These are phyloP conservation scores for Oasisia sp. DNA, from an alignment of 2,888 invertebrate species.

Conservation along the genomic window DNA sequence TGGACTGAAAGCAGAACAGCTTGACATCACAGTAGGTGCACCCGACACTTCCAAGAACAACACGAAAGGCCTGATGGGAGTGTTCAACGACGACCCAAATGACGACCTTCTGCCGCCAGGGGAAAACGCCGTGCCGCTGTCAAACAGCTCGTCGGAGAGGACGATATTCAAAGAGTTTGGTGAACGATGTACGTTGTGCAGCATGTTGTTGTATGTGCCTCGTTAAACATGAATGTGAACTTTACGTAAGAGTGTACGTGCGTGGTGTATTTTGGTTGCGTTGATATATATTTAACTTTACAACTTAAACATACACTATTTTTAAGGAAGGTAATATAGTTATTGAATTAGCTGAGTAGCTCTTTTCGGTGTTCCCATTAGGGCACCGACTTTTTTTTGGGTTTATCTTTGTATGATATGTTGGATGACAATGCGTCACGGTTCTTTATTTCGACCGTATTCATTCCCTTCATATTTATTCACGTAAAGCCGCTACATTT, in stretches of 20 bases:
- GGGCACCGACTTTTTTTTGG: too few relatives aligned
- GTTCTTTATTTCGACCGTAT: neutral
- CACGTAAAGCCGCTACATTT: neutral
- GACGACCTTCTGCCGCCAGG: constrained; percentile 21
- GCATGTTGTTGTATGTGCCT: neutral
- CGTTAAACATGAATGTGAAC: neutral
- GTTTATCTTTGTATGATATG: neutral
- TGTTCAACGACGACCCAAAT: constrained; percentile 6
- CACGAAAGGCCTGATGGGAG: constrained; percentile 20
- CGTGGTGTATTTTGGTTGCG: neutral
- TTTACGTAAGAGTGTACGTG: neutral
- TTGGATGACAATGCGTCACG: neutral
- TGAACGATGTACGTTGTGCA: neutral
- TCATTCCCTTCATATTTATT: neutral
- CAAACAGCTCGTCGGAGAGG: neutral
- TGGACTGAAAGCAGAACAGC: neutral
- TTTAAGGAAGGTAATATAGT: too few relatives aligned
- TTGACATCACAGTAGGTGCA: neutral
- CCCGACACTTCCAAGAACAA: neutral
- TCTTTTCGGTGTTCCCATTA: too few relatives aligned
- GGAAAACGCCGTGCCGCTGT: neutral
- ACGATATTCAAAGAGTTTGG: constrained; percentile 8
- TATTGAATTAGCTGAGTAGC: too few relatives aligned
- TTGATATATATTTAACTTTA: too few relatives aligned
- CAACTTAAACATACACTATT: too few relatives aligned